Evolutionary conservation across 2,113 vertebrate species (phyloP), one percentile per base, ranked within the genome.

Genomic region (Psammodynastes pulverulentus): DNA sequence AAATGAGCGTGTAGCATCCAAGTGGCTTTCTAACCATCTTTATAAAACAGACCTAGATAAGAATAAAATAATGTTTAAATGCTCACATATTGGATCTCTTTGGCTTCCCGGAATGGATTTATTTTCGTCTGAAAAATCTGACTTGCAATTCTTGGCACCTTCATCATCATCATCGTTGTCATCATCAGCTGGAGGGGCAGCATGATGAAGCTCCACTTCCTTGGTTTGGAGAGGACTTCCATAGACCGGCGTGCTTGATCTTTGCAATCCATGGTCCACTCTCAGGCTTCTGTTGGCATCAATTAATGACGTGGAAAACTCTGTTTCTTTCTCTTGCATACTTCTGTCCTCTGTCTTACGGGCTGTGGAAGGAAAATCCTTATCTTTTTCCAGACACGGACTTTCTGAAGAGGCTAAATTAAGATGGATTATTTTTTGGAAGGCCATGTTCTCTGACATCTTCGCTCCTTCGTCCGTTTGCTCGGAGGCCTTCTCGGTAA

Each of bases 51-150:
- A 58, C 9, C 43, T 4, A 86, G 13, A 48, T 13, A 84, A 29
- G 15, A 19, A 34, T 39, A 52, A 79, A 79, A 90, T n/a, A 91
- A 92, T 86, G 89, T 48, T 92, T 51, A 91, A 94, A 0, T 5
- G 96, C 97, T 98, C 97, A 98, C 97, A 0, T 91, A 93, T 94
- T 62, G 94, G 96, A 94, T 91, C 96, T 94, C 91, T 95, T 93
- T 67, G 0, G 0, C 91, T 95, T 94, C 94, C 94, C 87, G 87
- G 85, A 24, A 34, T n/a, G 45, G 92, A 97, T 92, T 94, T 86
- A 90, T 96, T 97, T 95, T 94, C 93, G 34, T 94, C 91, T 48
- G 95, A 97, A 97, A 96, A 93, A 49, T 88, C 94, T 51, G 93
- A 96, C 54, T 96, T 94, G 88, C 95, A 95, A 56, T 94, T 93